phyloP scores from a whole-genome alignment of 2,888 invertebrate species.

The Mystacides longicornis region DNA sequence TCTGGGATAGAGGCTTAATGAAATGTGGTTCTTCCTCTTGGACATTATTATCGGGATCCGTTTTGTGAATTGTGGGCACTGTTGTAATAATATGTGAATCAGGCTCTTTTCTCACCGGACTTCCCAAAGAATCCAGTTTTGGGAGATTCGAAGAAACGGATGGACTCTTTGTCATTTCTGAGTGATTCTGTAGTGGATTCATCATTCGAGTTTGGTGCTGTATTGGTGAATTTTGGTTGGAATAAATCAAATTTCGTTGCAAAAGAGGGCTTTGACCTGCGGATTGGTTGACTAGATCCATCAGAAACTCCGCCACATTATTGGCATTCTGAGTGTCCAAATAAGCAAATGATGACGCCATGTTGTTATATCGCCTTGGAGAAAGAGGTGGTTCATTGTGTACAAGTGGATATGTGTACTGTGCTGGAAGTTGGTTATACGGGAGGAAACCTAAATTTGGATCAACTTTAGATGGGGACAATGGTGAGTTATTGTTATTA shows the following conservation, averaged over 20 bases:
- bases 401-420: constrained; percentile 1
- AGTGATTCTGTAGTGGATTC: background rate
- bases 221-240: constrained; percentile 11
- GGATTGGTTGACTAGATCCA: constrained; percentile 17
- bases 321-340: constrained; percentile 31
- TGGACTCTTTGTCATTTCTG: constrained; percentile 2
- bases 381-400: constrained; percentile 1
- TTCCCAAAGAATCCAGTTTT: background rate
- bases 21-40: constrained; percentile 43
- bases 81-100: constrained; percentile 8
- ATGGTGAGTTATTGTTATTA: constrained; percentile 15
- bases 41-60: background rate
- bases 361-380: constrained; percentile 8
- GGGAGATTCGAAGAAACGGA: background rate
- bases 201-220: background rate
- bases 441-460: background rate
- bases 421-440: background rate
- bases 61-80: constrained; percentile 2
- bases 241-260: constrained; percentile 6
- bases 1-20: constrained; percentile 61
- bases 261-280: constrained; percentile 2
- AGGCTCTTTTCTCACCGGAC: constrained; percentile 3
- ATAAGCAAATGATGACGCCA: constrained; percentile 16
- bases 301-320: constrained; percentile 24
- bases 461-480: background rate